Evolutionary conservation across 2,888 invertebrate species (phyloP).

Genomic region (Cataglyphis livida): DNA sequence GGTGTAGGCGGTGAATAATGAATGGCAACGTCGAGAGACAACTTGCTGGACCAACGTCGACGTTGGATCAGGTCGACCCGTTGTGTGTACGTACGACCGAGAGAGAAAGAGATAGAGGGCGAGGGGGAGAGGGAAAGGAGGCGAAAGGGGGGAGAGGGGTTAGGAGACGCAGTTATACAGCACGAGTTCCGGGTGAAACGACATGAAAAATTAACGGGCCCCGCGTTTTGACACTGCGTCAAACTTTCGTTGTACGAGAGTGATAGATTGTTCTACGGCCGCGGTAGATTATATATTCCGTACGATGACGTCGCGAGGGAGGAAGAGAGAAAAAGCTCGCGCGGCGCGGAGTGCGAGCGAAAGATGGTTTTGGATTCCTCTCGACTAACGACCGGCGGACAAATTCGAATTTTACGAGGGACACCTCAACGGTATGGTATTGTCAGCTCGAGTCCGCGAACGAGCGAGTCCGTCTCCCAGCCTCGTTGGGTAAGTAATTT

Average conservation of each 20-base stretch:
- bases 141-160: neutral
- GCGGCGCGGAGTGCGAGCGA: conserved; percentile 16
- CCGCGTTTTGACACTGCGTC: conserved; percentile 81
- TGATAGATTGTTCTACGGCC: conserved; percentile 79
- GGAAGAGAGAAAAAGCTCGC: conserved; percentile 23
- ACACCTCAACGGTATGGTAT: conserved; percentile 53
- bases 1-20: conserved; percentile 79
- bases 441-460: conserved; percentile 52
- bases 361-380: conserved; percentile 67
- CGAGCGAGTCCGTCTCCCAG: conserved; percentile 43
- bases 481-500: conserved; percentile 35
- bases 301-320: conserved; percentile 45
- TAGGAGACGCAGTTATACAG: conserved; percentile 61
- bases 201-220: conserved; percentile 82
- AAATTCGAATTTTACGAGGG: conserved; percentile 73
- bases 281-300: conserved; percentile 64
- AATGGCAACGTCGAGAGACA: conserved; percentile 78
- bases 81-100: conserved; percentile 26
- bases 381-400: conserved; percentile 63
- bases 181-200: conserved; percentile 74
- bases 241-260: conserved; percentile 80
- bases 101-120: neutral
- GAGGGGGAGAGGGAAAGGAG: neutral
- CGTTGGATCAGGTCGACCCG: conserved; percentile 57
- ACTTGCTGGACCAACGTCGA: conserved; percentile 76